Base-by-base conservation (phyloP, 2,797 vertebrate species). In the Ctenopoma multispine region DNA sequence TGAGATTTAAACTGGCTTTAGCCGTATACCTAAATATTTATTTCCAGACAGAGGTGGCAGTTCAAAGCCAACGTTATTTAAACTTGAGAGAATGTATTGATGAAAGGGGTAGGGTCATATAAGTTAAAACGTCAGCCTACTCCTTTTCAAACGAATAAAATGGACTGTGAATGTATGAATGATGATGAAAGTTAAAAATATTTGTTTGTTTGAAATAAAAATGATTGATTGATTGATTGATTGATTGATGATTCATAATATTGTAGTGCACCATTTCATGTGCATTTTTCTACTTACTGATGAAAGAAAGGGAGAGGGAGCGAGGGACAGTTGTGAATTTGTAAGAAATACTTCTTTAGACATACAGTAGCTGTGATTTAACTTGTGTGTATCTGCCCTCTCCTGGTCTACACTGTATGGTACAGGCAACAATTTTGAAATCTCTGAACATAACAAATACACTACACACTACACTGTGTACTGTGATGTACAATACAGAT, bases 341-440 rank as follows among this genome's bases (percentile, higher is more conserved):
- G 4, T 50, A 4, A 50, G 8, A 17, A 29, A 3, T 5, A 5
- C 2, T 10, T 20, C 7, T 21, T 11, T 46, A 20, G 44, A 46
- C 36, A 6, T 11, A 40, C 13, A 47, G 31, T 40, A 7, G 29
- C 14, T 46, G 43, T 27, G 15, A 6, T 21, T 83, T 77, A 38
- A 56, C 18, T 83, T 66, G 83, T 77, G 23, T 76, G 7, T 23
- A 31, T 66, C 81, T 90, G 89, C 90, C 88, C 79, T 84, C 91
- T 92, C 59, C 83, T 91, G 91, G 85, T 53, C 7, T 5, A 23
- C 9, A 3, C 1, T 11, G 29, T 67, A 68, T 53, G 2, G 65
- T 86, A 58, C 89, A 90, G 29, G 17, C 20, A 20, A 7, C 3
- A 23, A 0, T 40, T 54, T 10, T 36, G 10, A 34, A 34, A n/a